These are phyloP conservation scores for Popillia japonica DNA, from an alignment of 1,140 invertebrate genomes.

Conservation along the genomic window DNA sequence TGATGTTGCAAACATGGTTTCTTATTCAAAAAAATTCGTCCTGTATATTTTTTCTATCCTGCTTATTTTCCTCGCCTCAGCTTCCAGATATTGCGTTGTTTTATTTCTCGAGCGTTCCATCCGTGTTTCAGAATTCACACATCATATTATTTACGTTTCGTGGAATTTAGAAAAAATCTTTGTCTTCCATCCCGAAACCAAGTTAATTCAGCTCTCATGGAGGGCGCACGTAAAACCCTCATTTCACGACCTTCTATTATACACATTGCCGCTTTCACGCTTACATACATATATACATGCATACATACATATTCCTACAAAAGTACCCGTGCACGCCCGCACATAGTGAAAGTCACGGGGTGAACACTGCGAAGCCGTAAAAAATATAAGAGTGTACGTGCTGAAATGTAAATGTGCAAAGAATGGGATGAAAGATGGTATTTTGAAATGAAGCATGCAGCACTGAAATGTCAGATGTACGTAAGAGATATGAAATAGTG, in stretches of 20 bases:
- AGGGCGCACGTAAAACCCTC: slow-evolving; percentile 4
- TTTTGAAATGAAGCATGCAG: slow-evolving; percentile 57
- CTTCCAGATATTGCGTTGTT: background rate
- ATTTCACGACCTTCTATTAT: slow-evolving; percentile 27
- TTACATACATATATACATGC: background rate
- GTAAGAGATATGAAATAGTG: slow-evolving; percentile 57
- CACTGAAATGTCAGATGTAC: slow-evolving; percentile 53
- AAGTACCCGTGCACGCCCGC: background rate
- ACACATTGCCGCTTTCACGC: slow-evolving; percentile 27
- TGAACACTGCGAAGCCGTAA: slow-evolving; percentile 37
- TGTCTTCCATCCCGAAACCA: background rate
- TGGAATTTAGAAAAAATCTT: background rate
- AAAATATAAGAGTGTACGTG: slow-evolving; percentile 42
- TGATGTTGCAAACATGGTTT: no score
- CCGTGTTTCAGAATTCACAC: background rate
- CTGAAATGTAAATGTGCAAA: slow-evolving; percentile 55
- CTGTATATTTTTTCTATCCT: no score
- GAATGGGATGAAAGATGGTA: slow-evolving; percentile 58
- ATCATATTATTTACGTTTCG: slow-evolving; percentile 11
- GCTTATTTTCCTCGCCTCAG: background rate
- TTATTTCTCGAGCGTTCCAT: background rate
- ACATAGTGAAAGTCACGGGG: background rate
- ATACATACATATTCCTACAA: background rate
- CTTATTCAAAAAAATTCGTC: no score
- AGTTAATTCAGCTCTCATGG: background rate